A percentile compares a stretch with the other conserved stretches of the same genome.
phyloP scores from a whole-genome alignment of 2,888 invertebrate species.

The Drosophila incognita region DNA sequence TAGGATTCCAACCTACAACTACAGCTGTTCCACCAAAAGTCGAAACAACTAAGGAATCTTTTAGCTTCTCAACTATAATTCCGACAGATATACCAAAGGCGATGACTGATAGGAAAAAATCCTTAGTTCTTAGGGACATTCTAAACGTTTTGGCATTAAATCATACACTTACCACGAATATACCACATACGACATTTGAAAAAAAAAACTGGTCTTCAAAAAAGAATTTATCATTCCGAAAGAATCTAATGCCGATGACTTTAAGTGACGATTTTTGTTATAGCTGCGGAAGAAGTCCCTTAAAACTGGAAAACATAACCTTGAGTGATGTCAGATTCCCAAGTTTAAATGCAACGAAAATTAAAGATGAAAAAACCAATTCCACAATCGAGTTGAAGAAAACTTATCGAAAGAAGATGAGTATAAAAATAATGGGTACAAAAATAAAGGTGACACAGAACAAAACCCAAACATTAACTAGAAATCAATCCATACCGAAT shows the following conservation, averaged over 20 bases:
- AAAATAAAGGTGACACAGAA: slow-evolving; percentile 7
- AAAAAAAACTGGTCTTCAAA: slow-evolving; percentile 1
- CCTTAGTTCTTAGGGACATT: neutral
- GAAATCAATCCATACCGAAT: neutral
- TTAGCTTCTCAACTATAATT: slow-evolving; percentile 1
- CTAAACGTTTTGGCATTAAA: neutral
- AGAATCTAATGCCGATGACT: slow-evolving; percentile 4
- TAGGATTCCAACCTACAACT: neutral
- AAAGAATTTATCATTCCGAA: neutral
- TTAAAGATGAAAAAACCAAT: neutral
- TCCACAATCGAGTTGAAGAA: neutral
- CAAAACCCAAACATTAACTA: neutral
- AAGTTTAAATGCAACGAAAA: neutral
- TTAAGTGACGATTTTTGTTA: slow-evolving; percentile 9
- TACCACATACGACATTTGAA: slow-evolving; percentile 7
- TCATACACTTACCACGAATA: neutral
- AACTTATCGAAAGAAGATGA: slow-evolving; percentile 2
- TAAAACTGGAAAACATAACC: neutral
- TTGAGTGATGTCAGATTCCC: neutral
- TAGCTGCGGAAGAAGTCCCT: neutral
- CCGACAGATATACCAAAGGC: neutral
- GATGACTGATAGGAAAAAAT: neutral
- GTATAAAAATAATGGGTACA: neutral
- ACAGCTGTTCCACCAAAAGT: neutral
- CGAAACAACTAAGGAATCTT: neutral